Evolutionary conservation across 1,140 invertebrate genomes (phyloP), one percentile per base, ranked within the genome.

Genomic region (Trichomalopsis sarcophagae): DNA sequence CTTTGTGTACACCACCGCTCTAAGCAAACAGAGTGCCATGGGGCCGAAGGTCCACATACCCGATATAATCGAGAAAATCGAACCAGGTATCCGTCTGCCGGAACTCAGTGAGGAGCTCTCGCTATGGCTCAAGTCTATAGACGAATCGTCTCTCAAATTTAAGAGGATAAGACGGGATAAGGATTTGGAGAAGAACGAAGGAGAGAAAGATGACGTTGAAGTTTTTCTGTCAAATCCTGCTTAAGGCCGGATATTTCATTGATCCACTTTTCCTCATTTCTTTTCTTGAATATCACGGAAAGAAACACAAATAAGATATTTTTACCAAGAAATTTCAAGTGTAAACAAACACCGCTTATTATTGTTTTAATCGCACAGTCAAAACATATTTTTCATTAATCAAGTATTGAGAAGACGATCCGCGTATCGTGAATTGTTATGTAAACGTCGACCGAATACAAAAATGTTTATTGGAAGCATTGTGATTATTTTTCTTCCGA

Each of bases 1-100:
- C 27, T 97, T 98, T 88, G 94, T 97, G 0, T 94, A 96, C 17
- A 95, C 97, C 1, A 93, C 97, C 7, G 94, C 95, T 55, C 89
- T 97, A 1, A 96, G 96, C 68, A 96, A 96, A 88, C 96, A 97
- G 91, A 96, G 95, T 84, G 93, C 96, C 9, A 94, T 96, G 5
- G 95, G 95, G 33, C 91, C 96, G 6, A 94, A 96, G 85, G 93
- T 95, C 0, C 91, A 95, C 0, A 94, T 95, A 2, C 90, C 94
- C 0, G 95, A 96, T 30, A 87, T 95, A 17, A 90, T 95, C 27
- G 89, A 89, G 1, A 89, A 91, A 83, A 88, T 97, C 1, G 94
- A 94, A 36, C 92, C 94, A 2, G 89, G 89, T 47, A 87, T 88
- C 2, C 87, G 92, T 40, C 94, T 94, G 77, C 96, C 96, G 0